Evolutionary conservation across 53 echinoderm and acorn worm genomes (phyloP), one percentile per base, ranked within the genome.

Genomic region (Echinometra lucunter): DNA sequence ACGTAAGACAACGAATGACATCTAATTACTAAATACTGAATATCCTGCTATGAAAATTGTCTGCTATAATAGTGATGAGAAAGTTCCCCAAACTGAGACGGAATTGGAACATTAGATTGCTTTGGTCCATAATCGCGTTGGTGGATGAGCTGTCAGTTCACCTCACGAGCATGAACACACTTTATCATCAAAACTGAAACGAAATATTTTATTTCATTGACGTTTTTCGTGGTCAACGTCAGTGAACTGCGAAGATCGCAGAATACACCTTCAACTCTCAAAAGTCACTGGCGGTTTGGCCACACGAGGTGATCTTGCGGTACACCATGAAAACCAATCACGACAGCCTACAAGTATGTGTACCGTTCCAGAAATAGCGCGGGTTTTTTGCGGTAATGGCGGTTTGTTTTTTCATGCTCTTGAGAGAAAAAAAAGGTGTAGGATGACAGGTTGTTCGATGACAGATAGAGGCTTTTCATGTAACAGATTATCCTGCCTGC

Each of bases 291-390:
- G 63, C 34, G 89, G 89, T 60, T 57, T 57, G 58, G 60, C 60
- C 57, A 49, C 57, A 58, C 60, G 60, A 89, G 89, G 89, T 58
- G 35, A 89, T 89, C 57, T 38, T 60, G 89, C 40, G 89, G 89
- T 89, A 40, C 7, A 49, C 89, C 89, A 58, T 38, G 47, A 89
- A 60, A 89, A 89, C 57, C 60, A 35, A 89, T 58, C 89, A 19
- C 37, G 89, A 21, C 37, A 28, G 89, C 58, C 3, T 88, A n/a
- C 55, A 88, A 32, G 88, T 89, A 58, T 34, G 56, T n/a, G 57
- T 34, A 34, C 53, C 23, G 89, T 89, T 60, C 89, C 60, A n/a
- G 89, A 89, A 89, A 89, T 89, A 89, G 89, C 89, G 58, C 89
- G 58, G 19, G 35, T 89, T 58, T 89, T 63, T 40, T 89, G 89